phyloP scores from a whole-genome alignment of 2,888 invertebrate genomes.

The Caenorhabditis doughertyi region DNA sequence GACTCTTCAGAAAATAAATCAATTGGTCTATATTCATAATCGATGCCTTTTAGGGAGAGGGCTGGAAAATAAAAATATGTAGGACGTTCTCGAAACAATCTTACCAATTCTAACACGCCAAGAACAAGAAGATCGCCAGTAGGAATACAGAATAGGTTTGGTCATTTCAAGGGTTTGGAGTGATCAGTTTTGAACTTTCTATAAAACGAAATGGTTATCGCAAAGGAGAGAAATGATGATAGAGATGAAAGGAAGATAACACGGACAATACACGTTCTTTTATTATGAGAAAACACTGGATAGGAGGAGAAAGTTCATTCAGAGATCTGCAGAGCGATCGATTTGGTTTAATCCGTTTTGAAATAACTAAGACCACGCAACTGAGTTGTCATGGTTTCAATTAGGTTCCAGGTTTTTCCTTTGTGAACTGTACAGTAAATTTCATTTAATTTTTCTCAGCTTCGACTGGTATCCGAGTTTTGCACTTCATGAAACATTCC shows the following conservation, averaged over 20 bases:
- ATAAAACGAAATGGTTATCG: neutral
- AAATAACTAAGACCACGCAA: no score
- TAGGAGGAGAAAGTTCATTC: neutral
- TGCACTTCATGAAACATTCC: neutral
- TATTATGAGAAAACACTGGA: neutral
- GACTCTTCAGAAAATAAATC: constrained; percentile 66
- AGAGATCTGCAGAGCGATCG: neutral
- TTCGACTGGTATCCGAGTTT: no score
- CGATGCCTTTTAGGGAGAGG: constrained; percentile 93
- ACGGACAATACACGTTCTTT: neutral
- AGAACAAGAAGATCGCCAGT: constrained; percentile 26
- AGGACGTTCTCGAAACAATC: neutral
- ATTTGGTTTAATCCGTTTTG: neutral
- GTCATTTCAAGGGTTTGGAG: neutral
- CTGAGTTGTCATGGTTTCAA: no score
- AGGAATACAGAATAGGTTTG: constrained; percentile 32
- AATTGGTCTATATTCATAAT: constrained; percentile 87
- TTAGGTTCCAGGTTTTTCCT: neutral
- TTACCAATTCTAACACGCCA: constrained; percentile 30
- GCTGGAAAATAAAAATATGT: constrained; percentile 86
- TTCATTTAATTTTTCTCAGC: neutral
- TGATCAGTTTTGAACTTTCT: neutral
- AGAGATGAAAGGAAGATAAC: neutral
- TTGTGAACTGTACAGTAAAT: neutral
- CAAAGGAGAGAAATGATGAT: neutral